These are phyloP conservation scores for Willowsia nigromaculata DNA, from an alignment of 2,888 invertebrate genomes.

Conservation along the genomic window DNA sequence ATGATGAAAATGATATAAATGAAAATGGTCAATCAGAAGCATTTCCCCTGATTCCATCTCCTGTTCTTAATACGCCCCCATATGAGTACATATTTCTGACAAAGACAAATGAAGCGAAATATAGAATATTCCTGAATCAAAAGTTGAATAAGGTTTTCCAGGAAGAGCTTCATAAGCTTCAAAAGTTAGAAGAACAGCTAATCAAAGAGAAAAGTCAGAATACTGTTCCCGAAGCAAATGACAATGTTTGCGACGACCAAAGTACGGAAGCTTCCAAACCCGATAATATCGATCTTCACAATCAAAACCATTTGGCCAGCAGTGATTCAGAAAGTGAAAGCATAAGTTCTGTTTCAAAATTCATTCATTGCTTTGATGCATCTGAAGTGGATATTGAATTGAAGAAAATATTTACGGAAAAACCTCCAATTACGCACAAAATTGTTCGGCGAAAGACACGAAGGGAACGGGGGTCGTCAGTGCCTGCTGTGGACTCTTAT, in stretches of 20 bases:
- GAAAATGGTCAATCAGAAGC: not conserved
- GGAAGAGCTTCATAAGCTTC: constrained; percentile 43
- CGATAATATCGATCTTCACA: not conserved
- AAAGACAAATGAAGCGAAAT: constrained; percentile 67
- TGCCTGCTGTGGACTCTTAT: constrained; percentile 74
- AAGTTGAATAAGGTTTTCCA: constrained; percentile 61
- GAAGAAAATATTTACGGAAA: constrained; percentile 69
- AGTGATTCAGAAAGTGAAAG: not conserved
- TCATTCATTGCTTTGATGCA: constrained; percentile 71
- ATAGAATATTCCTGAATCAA: constrained; percentile 69
- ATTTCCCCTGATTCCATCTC: constrained; percentile 67
- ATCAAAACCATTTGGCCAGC: constrained; percentile 37
- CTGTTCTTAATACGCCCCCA: constrained; percentile 74
- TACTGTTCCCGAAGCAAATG: not conserved
- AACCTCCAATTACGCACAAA: constrained; percentile 71
- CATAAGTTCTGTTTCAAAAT: not conserved
- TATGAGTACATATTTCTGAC: constrained; percentile 72
- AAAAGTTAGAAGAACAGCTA: constrained; percentile 12
- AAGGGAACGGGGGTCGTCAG: constrained; percentile 72
- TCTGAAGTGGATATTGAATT: constrained; percentile 74
- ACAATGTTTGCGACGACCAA: not conserved
- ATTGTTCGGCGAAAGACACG: constrained; percentile 70
- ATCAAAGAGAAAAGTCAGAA: not conserved
- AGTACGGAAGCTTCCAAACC: not conserved
- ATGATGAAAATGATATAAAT: not conserved